Evolutionary conservation across 1,140 invertebrate species (phyloP).

Genomic region (Philopotamus ludificatus): DNA sequence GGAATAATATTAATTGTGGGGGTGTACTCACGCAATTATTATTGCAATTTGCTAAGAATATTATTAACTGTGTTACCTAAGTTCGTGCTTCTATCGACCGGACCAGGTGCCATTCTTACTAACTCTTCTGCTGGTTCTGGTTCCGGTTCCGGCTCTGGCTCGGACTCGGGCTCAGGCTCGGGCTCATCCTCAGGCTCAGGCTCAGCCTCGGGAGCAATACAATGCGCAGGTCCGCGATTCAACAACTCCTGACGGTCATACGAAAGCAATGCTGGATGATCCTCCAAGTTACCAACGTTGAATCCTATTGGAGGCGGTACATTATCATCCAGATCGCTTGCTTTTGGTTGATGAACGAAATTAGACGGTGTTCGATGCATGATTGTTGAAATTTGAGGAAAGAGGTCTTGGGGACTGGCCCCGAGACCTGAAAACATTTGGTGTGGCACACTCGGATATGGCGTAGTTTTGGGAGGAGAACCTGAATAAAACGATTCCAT

Average conservation of each 20-base stretch:
- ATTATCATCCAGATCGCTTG: conserved; percentile 25
- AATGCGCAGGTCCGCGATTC: neutral
- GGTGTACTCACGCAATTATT: no score
- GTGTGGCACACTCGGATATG: conserved; percentile 9
- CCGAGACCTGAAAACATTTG: neutral
- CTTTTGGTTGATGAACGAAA: conserved; percentile 1
- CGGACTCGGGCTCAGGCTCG: neutral
- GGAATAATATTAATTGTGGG: no score
- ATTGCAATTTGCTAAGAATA: no score
- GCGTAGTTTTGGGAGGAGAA: conserved; percentile 30
- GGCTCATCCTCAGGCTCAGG: neutral
- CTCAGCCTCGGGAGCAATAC: no score
- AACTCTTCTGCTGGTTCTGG: neutral
- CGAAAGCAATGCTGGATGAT: neutral
- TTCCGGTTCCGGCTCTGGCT: neutral
- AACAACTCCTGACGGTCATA: conserved; percentile 4
- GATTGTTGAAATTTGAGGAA: conserved; percentile 1
- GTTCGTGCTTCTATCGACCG: no score
- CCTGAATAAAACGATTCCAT: conserved; percentile 28
- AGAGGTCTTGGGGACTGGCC: neutral
- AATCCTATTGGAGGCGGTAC: conserved; percentile 11
- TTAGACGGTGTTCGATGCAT: neutral
- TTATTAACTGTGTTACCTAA: no score
- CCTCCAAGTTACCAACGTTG: no score
- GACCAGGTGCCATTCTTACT: no score